These are phyloP conservation scores for Rhegmatorhina hoffmannsi DNA, from an alignment of 2,113 vertebrate genomes.

Conservation along the genomic window DNA sequence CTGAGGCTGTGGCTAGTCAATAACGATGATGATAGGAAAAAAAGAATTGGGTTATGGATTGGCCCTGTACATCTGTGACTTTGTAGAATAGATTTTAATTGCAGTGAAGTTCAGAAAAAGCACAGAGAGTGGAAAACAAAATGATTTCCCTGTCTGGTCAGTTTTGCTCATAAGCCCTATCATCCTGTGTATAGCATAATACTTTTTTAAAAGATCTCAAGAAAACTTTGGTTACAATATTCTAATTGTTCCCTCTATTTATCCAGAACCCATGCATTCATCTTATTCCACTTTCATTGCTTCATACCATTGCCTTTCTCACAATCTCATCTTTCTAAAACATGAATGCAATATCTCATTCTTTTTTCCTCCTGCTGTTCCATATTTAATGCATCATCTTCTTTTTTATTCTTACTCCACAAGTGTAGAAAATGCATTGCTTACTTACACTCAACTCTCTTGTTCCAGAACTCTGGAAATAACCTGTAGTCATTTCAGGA, in stretches of 20 bases:
- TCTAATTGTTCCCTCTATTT: neutral
- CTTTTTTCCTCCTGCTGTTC: neutral
- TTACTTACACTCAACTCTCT: neutral
- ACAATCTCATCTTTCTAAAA: neutral
- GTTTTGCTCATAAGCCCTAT: neutral
- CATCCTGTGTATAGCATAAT: neutral
- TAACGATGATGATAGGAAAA: slow-evolving; percentile 4
- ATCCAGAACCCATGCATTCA: neutral
- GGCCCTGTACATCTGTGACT: neutral
- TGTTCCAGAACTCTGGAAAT: neutral
- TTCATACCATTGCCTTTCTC: neutral
- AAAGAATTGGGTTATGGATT: slow-evolving; percentile 37
- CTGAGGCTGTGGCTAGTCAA: slow-evolving; percentile 46
- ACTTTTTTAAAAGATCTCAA: neutral
- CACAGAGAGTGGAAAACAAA: neutral
- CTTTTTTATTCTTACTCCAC: neutral
- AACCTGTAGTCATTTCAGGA: neutral
- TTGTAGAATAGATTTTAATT: slow-evolving; percentile 26
- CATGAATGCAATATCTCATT: neutral
- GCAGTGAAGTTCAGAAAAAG: neutral
- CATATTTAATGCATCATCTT: neutral
- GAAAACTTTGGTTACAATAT: neutral
- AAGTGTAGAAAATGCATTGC: neutral
- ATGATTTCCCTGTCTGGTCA: neutral
- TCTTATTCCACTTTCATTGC: neutral